phyloP scores from a whole-genome alignment of 2,113 vertebrate species.

The Channa maculata region DNA sequence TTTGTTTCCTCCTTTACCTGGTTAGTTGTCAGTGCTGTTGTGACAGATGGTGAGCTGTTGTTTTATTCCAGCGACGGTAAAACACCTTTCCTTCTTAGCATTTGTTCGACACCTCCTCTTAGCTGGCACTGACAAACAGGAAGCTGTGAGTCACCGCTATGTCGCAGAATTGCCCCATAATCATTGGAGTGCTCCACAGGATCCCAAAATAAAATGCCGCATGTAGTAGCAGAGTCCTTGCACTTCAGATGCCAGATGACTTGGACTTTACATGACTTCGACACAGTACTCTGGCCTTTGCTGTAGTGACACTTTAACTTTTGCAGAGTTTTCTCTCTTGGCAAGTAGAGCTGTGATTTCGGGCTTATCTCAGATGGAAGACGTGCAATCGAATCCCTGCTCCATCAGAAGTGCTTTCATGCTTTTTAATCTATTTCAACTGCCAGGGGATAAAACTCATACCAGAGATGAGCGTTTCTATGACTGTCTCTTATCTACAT shows the following conservation, averaged over 20 bases:
- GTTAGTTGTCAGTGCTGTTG: not conserved
- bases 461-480: conserved; percentile 1
- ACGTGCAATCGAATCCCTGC: not conserved
- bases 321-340: conserved; percentile 21
- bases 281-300: not conserved
- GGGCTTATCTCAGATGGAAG: conserved; percentile 18
- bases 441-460: not conserved
- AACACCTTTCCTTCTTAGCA: conserved; percentile 27
- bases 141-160: conserved; percentile 71
- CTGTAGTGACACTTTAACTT: conserved; percentile 1
- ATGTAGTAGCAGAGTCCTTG: conserved; percentile 2
- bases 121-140: conserved; percentile 52
- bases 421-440: conserved; percentile 45
- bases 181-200: conserved; percentile 41
- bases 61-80: conserved; percentile 19
- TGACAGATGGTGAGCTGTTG: not conserved
- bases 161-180: conserved; percentile 60
- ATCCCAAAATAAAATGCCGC: conserved; percentile 30
- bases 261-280: conserved; percentile 26
- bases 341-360: conserved; percentile 24
- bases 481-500: conserved; percentile 21
- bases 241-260: conserved; percentile 1
- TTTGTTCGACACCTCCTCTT: conserved; percentile 37
- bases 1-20: conserved; percentile 23
- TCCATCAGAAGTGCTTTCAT: conserved; percentile 8